A percentile compares a stretch with the other conserved stretches of the same genome.
Conservation (phyloP, 2,888 invertebrate genomes). For the Eristalis arbustorum region DNA sequence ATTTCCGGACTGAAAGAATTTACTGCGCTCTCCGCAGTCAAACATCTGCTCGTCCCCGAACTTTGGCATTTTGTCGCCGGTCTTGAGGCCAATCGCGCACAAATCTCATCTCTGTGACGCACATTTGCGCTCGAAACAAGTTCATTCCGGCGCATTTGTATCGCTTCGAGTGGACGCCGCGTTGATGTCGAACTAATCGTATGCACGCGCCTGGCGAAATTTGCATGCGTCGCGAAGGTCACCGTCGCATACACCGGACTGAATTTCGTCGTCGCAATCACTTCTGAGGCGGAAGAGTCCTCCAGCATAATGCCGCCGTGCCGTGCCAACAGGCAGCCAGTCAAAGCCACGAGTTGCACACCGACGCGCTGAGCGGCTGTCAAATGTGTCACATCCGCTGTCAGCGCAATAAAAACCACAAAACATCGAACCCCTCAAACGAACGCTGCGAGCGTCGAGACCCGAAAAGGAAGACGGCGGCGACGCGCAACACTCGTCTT, state of each 20-base stretch:
- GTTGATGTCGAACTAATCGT: not conserved
- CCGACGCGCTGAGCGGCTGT: not conserved
- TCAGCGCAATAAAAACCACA: not conserved
- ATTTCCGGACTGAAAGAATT: not conserved
- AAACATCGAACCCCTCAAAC: not conserved
- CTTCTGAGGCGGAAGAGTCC: not conserved
- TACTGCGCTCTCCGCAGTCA: not conserved
- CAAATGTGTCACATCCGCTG: not conserved
- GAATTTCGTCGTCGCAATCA: not conserved
- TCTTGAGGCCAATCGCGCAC: not conserved
- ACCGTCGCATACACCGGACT: not conserved
- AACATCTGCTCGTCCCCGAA: not conserved
- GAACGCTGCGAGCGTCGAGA: not conserved
- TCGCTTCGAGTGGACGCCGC: not conserved
- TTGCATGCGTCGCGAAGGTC: not conserved
- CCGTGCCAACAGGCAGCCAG: not conserved
- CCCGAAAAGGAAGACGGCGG: not conserved
- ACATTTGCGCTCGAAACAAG: not conserved
- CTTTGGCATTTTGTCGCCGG: not conserved
- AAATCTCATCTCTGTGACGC: not conserved
- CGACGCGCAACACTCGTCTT: conserved; percentile 4
- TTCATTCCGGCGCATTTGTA: not conserved
- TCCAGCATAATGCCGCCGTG: not conserved
- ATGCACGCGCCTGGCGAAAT: not conserved
- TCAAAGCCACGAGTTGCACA: not conserved